Base-by-base conservation (phyloP, 2,113 vertebrate genomes). In the Nesoenas mayeri region DNA sequence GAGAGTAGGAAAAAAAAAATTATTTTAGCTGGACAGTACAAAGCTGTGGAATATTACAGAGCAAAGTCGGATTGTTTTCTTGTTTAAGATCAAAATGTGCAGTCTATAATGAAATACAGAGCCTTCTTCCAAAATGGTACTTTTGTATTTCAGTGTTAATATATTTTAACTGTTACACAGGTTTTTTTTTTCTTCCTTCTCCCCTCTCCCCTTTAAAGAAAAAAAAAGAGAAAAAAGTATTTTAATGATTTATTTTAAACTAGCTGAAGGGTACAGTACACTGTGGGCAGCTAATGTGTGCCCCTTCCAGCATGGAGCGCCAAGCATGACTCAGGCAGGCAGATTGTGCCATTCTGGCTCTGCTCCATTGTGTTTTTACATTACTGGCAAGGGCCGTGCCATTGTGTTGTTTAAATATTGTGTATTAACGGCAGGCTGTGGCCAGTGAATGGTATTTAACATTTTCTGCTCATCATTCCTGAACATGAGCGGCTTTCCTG, bases 101-200 rank as follows among this genome's bases (percentile, higher is more conserved):
- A 85, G 65, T 93, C 97, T 87, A 31, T 95, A 97, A 97, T 97
- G 89, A 97, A 97, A 97, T 89, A 78, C 93, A 97, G 95, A 96
- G 83, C 47, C 72, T 89, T 92, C 54, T 95, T 97, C 86, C 28
- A 54, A 94, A 95, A 70, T 74, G 62, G 31, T 82, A 50, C 79
- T 83, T 97, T 26, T 32, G 51, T 93, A 38, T 42, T 92, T 89
- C 80, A 87, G 40, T 93, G 65, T 94, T 97, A 75, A 85, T 91
- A 84, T 92, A 85, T 93, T 89, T 97, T 97, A 89, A 44, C 81
- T 92, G 32, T 91, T 96, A 91, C 42, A 75, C 56, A 20, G n/a
- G 17, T 48, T 77, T 94, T 75, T 87, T 87, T 53, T 29, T 9
- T 62, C 58, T 38, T 7, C 22, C 50, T 5, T 3, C 28, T 16